Base-by-base conservation (phyloP, 2,113 vertebrate species). In the Gallinago paraguaiae region DNA sequence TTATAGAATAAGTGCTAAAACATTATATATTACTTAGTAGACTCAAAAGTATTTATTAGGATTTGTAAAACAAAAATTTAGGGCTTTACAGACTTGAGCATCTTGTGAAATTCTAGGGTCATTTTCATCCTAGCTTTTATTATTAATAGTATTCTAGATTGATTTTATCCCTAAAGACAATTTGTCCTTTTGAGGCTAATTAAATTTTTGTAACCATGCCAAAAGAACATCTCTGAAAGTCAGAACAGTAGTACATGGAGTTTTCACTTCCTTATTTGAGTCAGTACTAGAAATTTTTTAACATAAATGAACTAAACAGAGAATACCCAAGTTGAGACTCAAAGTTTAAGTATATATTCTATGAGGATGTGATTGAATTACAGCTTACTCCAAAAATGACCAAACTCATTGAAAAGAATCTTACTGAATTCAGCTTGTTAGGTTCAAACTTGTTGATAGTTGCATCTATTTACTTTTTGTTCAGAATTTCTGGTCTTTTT, bases 111-210 rank as follows among this genome's bases (percentile, higher is more conserved):
- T 90, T 93, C 82, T 88, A 86, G 91, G 64, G 75, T 51, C 11
- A 4, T 96, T 97, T 96, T 90, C 89, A 83, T 95, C 68, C 70
- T 96, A 82, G 91, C 59, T 93, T 51, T 27, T 91, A 88, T 86
- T 82, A 87, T 39, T 95, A 96, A 90, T 72, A 87, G 46, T 83
- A 87, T 89, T 96, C 95, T 95, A 96, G 88, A 95, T 94, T 94
- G 87, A 85, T 86, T 68, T 82, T 95, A 88, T 98, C 97, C 97
- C 98, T 90, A 53, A 97, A 97, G 98, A 96, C 95, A 96, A 92
- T 93, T 82, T 98, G 97, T 97, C 96, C 97, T 98, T 97, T 95
- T 82, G 89, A 97, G 89, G 94, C 97, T 98, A 97, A 98, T 91
- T 97, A 98, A 96, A 96, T 93, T 96, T 98, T 97, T 97, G 97